These are phyloP conservation scores for Hemibagrus guttatus DNA, from an alignment of 2,797 vertebrate genomes.

Conservation along the genomic window DNA sequence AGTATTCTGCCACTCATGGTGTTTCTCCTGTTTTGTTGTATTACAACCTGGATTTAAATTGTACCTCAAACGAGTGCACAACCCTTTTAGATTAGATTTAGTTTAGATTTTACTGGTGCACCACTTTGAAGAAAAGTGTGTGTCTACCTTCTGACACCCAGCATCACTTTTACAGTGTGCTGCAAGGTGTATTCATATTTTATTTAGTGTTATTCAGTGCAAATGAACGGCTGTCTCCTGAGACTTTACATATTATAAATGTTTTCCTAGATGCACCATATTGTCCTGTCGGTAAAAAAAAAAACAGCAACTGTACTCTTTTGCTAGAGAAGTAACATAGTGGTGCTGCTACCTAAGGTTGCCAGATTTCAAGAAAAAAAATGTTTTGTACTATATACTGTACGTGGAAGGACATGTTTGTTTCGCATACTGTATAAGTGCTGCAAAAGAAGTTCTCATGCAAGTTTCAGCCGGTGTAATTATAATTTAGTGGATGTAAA, in stretches of 20 bases:
- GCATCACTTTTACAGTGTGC: background rate
- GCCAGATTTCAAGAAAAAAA: background rate
- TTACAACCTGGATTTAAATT: no score
- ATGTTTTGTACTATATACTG: background rate
- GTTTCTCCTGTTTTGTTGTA: no score
- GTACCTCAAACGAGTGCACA: no score
- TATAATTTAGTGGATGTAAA: background rate
- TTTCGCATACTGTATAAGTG: background rate
- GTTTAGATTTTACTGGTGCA: no score
- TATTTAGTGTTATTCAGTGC: background rate
- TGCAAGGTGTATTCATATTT: constrained; percentile 3
- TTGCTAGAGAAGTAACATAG: background rate
- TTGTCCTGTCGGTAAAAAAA: background rate
- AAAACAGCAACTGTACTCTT: background rate
- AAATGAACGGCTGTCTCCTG: background rate
- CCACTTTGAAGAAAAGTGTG: no score
- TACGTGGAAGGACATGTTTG: no score
- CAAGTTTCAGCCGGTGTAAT: background rate
- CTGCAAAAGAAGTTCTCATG: background rate
- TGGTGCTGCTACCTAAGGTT: background rate
- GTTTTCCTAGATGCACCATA: constrained; percentile 4
- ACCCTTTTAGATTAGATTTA: no score
- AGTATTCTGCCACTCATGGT: no score
- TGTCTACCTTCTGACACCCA: no score
- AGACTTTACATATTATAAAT: background rate